Percentiles rank a stretch among this genome's conserved stretches.
These are phyloP conservation scores for Celastrina argiolus DNA, from an alignment of 2,888 invertebrate genomes.

Conservation along the genomic window DNA sequence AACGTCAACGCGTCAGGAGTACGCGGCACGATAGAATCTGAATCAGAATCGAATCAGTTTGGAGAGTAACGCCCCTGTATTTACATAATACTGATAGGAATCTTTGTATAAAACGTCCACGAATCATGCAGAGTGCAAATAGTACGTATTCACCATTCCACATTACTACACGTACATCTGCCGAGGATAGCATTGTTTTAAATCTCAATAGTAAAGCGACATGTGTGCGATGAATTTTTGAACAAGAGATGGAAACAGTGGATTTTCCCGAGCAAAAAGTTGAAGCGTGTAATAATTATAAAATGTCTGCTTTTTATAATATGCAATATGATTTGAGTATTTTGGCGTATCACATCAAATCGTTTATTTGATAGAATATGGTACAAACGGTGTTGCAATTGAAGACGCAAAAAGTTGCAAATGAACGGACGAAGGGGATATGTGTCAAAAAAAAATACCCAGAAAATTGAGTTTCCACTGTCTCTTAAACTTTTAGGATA, in stretches of 20 bases:
- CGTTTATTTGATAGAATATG: too few species aligned
- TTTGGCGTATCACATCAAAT: too few species aligned
- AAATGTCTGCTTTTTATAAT: not conserved
- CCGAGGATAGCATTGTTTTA: conserved; percentile 27
- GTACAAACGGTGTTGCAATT: too few species aligned
- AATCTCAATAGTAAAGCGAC: conserved; percentile 26
- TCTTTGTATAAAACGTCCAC: not conserved
- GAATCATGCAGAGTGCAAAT: not conserved
- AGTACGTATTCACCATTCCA: not conserved
- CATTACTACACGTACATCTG: not conserved
- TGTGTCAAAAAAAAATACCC: too few species aligned
- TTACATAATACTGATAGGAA: not conserved
- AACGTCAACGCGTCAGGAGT: too few species aligned
- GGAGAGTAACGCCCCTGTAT: too few species aligned
- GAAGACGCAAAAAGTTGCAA: too few species aligned
- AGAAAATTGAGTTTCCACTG: too few species aligned
- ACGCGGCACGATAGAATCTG: too few species aligned
- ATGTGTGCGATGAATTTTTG: conserved; percentile 26
- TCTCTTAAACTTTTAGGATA: too few species aligned
- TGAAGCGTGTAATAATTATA: conserved; percentile 10
- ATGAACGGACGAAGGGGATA: too few species aligned
- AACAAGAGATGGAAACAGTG: conserved; percentile 15
- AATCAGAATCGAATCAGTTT: too few species aligned
- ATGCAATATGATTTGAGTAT: not conserved
- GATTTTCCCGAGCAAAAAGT: not conserved